Conservation (phyloP, 2,113 vertebrate genomes). For the Ginglymostoma cirratum region DNA sequence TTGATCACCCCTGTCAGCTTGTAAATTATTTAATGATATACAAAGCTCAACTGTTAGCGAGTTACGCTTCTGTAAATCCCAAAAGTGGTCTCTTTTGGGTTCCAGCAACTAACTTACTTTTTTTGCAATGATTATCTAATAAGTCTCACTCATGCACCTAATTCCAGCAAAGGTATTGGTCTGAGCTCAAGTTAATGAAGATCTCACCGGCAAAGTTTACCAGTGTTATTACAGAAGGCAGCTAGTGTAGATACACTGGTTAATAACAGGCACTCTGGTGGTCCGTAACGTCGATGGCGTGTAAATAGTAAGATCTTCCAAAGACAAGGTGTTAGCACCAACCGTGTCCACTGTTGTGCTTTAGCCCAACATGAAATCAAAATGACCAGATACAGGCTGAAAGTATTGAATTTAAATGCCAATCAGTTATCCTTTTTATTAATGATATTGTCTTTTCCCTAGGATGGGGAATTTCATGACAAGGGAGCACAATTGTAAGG, state of each 20-base stretch:
- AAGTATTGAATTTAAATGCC: background rate
- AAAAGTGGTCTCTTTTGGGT: background rate
- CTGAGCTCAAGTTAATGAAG: background rate
- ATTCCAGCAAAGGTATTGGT: background rate
- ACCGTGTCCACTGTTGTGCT: background rate
- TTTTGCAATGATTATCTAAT: background rate
- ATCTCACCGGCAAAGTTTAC: background rate
- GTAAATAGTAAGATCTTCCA: background rate
- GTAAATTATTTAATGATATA: background rate
- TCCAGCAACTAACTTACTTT: background rate
- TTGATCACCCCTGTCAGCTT: background rate
- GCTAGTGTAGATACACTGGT: background rate
- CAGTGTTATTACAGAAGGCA: background rate
- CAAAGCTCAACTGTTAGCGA: background rate
- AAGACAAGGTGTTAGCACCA: background rate
- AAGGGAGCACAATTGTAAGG: no score
- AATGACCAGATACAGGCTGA: background rate
- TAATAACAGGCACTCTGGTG: background rate
- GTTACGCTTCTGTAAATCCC: conserved; percentile 2
- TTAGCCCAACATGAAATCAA: background rate
- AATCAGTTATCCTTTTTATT: background rate
- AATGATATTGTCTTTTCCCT: no score
- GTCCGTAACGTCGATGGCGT: no score
- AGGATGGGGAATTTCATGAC: no score
- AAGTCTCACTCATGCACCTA: background rate